phyloP scores from a whole-genome alignment of 1,140 invertebrate species.

The Scylla paramamosain region DNA sequence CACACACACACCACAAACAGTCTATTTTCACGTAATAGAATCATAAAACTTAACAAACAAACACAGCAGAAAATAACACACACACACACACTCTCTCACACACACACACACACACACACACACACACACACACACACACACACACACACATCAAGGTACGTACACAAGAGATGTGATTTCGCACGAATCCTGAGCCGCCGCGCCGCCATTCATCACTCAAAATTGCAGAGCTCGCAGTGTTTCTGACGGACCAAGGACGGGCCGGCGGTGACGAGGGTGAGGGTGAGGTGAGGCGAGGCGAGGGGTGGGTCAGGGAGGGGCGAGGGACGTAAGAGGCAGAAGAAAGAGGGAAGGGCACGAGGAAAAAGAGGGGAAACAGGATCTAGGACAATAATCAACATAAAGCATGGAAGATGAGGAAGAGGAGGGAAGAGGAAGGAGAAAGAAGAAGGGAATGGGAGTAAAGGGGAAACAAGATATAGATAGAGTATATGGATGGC shows the following conservation, averaged over 20 bases:
- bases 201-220: constrained; percentile 67
- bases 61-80: not conserved
- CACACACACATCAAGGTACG: constrained; percentile 17
- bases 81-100: constrained; percentile 13
- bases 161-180: constrained; percentile 64
- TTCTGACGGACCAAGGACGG: constrained; percentile 65
- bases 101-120: constrained; percentile 35
- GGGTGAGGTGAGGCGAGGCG: not conserved
- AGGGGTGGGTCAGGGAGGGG: not conserved
- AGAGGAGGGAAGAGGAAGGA: not conserved
- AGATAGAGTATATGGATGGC: no score
- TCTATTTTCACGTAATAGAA: no score
- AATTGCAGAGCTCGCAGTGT: constrained; percentile 63
- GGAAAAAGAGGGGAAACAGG: constrained; percentile 15
- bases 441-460: not conserved
- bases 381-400: not conserved
- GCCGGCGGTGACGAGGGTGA: constrained; percentile 15
- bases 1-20: no score
- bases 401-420: not conserved
- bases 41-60: no score
- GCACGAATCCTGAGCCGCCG: constrained; percentile 8
- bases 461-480: no score
- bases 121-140: constrained; percentile 3
- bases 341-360: not conserved
- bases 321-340: not conserved